These are phyloP conservation scores for Temnothorax longispinosus DNA, from an alignment of 1,140 invertebrate species.

Conservation along the genomic window DNA sequence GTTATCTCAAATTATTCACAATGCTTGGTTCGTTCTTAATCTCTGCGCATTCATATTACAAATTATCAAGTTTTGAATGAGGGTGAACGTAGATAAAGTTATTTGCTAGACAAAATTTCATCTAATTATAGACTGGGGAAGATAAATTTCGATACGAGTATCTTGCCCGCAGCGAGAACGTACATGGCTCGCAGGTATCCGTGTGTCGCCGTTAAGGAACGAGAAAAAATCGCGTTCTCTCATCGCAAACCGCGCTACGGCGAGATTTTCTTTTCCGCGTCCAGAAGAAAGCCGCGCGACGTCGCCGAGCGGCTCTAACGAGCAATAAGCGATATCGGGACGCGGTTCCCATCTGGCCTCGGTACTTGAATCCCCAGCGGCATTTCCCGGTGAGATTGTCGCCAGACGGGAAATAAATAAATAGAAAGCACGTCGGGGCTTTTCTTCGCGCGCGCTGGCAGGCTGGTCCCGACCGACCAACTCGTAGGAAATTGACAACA, in stretches of 20 bases:
- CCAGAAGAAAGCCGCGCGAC: conserved; percentile 20
- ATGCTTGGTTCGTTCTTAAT: not conserved
- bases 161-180: not conserved
- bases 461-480: not conserved
- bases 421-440: conserved; percentile 43
- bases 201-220: conserved; percentile 22
- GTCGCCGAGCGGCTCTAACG: conserved; percentile 49
- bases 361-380: conserved; percentile 39
- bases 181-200: not conserved
- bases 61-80: not conserved
- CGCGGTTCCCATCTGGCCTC: conserved; percentile 44
- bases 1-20: not conserved
- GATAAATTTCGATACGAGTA: not conserved
- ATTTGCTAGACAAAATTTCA: not conserved
- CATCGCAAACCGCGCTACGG: not conserved
- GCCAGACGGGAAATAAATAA: conserved; percentile 62
- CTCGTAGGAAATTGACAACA: conserved; percentile 65
- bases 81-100: not conserved
- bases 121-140: not conserved
- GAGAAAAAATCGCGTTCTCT: conserved; percentile 34
- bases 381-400: conserved; percentile 44
- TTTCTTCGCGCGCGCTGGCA: not conserved
- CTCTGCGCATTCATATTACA: not conserved
- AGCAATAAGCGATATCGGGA: conserved; percentile 52
- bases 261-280: conserved; percentile 30